These are phyloP conservation scores for Helobdella robusta DNA, from an alignment of 2,888 invertebrate genomes.

Conservation along the genomic window DNA sequence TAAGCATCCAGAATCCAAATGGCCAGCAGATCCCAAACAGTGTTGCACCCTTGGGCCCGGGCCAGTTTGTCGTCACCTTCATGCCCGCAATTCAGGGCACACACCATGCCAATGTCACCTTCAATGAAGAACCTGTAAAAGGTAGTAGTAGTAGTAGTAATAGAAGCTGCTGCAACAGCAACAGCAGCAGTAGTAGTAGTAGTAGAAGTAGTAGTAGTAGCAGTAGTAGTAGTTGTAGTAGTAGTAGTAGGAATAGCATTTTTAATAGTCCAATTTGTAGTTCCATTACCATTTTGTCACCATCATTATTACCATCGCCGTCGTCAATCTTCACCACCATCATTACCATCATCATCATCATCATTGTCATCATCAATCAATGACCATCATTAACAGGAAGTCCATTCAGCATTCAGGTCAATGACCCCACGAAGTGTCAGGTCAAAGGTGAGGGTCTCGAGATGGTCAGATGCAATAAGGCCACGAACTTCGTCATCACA, in stretches of 20 bases:
- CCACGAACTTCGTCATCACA: conserved; percentile 76
- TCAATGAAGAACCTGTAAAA: conserved; percentile 53
- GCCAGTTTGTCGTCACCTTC: conserved; percentile 77
- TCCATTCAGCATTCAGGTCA: conserved; percentile 42
- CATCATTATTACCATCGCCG: too few species aligned
- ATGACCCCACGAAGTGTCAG: conserved; percentile 56
- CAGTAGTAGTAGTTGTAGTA: too few species aligned
- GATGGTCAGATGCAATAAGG: conserved; percentile 73
- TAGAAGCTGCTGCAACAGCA: too few species aligned
- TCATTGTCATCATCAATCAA: too few species aligned
- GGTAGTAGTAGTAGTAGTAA: too few species aligned
- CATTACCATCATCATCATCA: too few species aligned
- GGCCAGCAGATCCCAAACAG: conserved; percentile 96
- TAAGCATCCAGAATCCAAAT: conserved; percentile 71
- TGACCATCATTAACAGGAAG: conserved; percentile 40
- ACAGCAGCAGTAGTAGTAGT: too few species aligned
- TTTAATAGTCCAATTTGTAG: too few species aligned
- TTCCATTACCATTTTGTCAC: too few species aligned
- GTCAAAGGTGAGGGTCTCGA: conserved; percentile 79
- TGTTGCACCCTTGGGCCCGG: conserved; percentile 48
- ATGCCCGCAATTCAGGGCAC: conserved; percentile 76
- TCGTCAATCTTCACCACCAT: too few species aligned
- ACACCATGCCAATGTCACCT: conserved; percentile 75
- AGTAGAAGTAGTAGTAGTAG: too few species aligned
- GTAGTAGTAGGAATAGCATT: too few species aligned